Conservation (phyloP, 2,113 vertebrate species). For the Rafetus swinhoei region DNA sequence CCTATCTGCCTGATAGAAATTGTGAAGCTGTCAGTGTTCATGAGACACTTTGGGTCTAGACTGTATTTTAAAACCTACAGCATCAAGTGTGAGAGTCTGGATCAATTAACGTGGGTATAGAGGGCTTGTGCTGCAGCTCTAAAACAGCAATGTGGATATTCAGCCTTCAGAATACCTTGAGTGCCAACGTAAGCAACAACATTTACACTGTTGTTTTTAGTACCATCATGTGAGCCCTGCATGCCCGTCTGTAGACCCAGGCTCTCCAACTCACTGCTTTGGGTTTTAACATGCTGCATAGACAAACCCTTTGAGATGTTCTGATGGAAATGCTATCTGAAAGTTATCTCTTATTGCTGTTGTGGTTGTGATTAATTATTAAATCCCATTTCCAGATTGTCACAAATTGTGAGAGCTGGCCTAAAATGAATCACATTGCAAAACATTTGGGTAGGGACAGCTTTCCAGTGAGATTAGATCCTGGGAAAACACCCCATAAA, state of each 20-base stretch:
- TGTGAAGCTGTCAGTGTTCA: neutral
- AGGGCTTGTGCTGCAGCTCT: neutral
- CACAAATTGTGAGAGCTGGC: slow-evolving; percentile 26
- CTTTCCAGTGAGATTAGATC: slow-evolving; percentile 22
- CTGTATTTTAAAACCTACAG: neutral
- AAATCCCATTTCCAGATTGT: slow-evolving; percentile 5
- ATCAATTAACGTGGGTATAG: neutral
- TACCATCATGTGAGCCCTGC: too few relatives aligned
- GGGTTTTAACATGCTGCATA: too few relatives aligned
- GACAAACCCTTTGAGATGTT: neutral
- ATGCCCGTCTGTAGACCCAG: too few relatives aligned
- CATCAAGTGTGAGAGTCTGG: neutral
- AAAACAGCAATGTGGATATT: neutral
- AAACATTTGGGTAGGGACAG: slow-evolving; percentile 5
- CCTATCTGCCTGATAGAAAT: neutral
- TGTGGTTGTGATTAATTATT: neutral
- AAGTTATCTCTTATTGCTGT: neutral
- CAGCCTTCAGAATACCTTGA: neutral
- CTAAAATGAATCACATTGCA: slow-evolving; percentile 9
- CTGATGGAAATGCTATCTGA: neutral
- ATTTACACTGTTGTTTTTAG: too few relatives aligned
- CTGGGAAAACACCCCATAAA: slow-evolving; percentile 31
- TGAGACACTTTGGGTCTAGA: neutral
- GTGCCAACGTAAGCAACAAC: neutral
- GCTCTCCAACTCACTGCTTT: too few relatives aligned